phyloP scores from a whole-genome alignment of 1,140 invertebrate species.

The Anthonomus grandis region DNA sequence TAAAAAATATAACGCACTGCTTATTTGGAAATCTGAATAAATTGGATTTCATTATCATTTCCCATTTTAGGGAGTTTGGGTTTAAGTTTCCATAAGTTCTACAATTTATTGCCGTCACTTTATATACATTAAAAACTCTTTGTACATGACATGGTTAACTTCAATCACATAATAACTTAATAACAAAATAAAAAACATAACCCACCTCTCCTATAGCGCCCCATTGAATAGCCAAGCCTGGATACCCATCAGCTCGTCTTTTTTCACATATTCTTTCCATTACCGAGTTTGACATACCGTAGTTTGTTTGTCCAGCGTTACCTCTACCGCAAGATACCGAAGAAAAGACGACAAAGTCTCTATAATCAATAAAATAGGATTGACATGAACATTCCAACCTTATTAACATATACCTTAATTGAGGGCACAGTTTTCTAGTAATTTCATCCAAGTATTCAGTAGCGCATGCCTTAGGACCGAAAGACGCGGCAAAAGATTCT shows the following conservation, averaged over 20 bases:
- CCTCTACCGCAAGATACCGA: constrained; percentile 85
- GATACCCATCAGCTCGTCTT: constrained; percentile 56
- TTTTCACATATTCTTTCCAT: constrained; percentile 71
- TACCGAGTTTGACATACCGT: constrained; percentile 71
- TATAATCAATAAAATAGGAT: no score
- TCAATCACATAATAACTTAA: no score
- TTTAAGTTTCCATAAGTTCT: no score
- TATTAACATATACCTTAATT: constrained; percentile 45
- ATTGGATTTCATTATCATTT: no score
- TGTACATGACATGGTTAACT: no score
- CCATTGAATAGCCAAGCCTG: constrained; percentile 69
- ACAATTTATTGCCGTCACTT: no score
- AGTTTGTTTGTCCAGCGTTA: constrained; percentile 87
- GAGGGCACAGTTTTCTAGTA: constrained; percentile 53
- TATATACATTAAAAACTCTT: no score
- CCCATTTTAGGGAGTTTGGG: no score
- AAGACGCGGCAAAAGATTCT: constrained; percentile 51
- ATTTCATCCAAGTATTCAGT: constrained; percentile 51
- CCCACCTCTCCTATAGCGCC: constrained; percentile 66
- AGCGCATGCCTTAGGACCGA: constrained; percentile 53
- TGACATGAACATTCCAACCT: no score
- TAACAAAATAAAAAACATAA: no score
- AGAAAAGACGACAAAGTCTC: constrained; percentile 74
- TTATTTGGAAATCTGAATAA: no score
- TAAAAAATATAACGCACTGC: no score